These are phyloP conservation scores for Brachypterus glaber DNA, from an alignment of 2,888 invertebrate genomes.

Conservation along the genomic window DNA sequence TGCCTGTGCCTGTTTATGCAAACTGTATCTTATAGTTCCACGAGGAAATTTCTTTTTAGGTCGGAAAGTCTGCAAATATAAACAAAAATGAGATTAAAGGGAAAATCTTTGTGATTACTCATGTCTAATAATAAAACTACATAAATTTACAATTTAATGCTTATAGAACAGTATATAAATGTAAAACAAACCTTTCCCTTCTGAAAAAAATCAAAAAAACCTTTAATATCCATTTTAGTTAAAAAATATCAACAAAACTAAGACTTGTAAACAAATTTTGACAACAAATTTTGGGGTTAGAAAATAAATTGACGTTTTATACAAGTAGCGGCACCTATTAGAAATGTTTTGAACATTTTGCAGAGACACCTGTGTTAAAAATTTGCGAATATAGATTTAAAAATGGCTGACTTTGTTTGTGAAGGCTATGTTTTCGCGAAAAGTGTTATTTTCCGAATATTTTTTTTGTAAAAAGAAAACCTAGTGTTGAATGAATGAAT, in stretches of 20 bases:
- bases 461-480: slow-evolving; percentile 7
- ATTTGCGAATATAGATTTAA: slow-evolving; percentile 16
- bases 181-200: slow-evolving; percentile 73
- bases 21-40: slow-evolving; percentile 75
- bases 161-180: too few species aligned
- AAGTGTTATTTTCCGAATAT: slow-evolving; percentile 13
- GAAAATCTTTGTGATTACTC: too few species aligned
- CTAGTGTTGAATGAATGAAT: slow-evolving; percentile 15
- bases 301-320: too few species aligned
- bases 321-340: too few species aligned
- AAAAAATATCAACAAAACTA: slow-evolving; percentile 5
- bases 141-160: too few species aligned
- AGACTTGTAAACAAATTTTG: slow-evolving; percentile 15
- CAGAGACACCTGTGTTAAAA: slow-evolving; percentile 18
- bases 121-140: too few species aligned
- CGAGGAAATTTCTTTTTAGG: slow-evolving; percentile 82
- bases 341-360: too few species aligned
- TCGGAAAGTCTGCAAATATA: slow-evolving; percentile 65
- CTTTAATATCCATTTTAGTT: slow-evolving; percentile 52
- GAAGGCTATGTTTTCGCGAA: slow-evolving; percentile 22
- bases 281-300: slow-evolving; percentile 5
- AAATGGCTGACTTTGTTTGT: slow-evolving; percentile 32
- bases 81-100: too few species aligned
- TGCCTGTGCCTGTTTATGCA: slow-evolving; percentile 86
- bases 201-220: slow-evolving; percentile 68